A percentile compares a stretch with the other conserved stretches of the same genome.
phyloP scores from a whole-genome alignment of 2,113 vertebrate species.

The Salminus brasiliensis region DNA sequence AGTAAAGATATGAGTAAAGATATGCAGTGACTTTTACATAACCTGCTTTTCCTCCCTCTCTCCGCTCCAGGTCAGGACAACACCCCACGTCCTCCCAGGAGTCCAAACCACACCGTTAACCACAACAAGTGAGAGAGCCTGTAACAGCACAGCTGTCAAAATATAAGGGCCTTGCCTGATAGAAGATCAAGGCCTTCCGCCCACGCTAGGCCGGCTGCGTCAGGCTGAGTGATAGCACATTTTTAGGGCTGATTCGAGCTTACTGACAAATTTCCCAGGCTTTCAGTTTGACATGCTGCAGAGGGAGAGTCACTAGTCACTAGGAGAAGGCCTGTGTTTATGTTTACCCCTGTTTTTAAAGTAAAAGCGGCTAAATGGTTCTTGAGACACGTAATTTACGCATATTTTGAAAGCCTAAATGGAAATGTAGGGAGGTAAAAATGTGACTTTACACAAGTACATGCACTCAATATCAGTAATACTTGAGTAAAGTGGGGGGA shows the following conservation, averaged over 20 bases:
- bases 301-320: neutral
- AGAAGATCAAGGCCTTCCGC: conserved; percentile 20
- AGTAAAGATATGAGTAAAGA: too few species aligned
- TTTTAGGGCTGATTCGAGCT: neutral
- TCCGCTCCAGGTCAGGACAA: conserved; percentile 11
- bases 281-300: neutral
- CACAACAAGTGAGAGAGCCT: conserved; percentile 40
- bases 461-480: too few species aligned
- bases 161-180: conserved; percentile 15
- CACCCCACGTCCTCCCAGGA: neutral
- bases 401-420: too few species aligned
- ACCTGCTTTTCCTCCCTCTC: neutral
- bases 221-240: neutral
- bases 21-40: neutral
- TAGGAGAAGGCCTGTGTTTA: neutral
- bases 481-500: too few species aligned
- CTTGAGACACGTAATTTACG: too few species aligned
- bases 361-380: neutral
- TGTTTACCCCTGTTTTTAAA: neutral
- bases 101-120: conserved; percentile 30
- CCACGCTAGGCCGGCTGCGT: neutral
- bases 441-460: too few species aligned
- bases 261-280: neutral
- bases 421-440: too few species aligned
- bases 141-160: conserved; percentile 47